Evolutionary conservation across 2,113 vertebrate species (phyloP), one percentile per base, ranked within the genome.

Genomic region (Raja brachyura): DNA sequence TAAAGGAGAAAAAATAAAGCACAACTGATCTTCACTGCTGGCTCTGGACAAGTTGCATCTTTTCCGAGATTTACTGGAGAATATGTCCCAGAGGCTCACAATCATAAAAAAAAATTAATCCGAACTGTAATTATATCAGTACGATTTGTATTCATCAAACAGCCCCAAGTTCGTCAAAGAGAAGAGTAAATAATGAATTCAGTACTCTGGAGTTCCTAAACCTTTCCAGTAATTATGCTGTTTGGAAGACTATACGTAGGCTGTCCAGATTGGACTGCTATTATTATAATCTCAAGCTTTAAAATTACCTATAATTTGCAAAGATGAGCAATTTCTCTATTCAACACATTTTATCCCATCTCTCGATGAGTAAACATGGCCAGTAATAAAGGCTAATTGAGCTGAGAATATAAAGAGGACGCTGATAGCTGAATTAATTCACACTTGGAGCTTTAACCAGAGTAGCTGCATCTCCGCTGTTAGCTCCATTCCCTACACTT

Each of bases 281-380:
- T 97, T 96, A 97, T 97, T 96, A 96, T 96, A 96, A 96, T 97
- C 95, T 96, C 94, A 95, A 96, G 95, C 97, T 97, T 96, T 96
- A 94, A 97, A 97, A 97, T 97, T 97, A 96, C 96, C 96, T 96
- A 95, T 96, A 97, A 97, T 97, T 96, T 97, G 94, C 96, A 94
- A 95, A 96, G 95, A 96, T 96, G 95, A 94, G 94, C 95, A 94
- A 94, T 96, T 95, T 95, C 95, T 94, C 94, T 94, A 93, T 95
- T 94, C 94, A 95, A 94, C 94, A 94, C 93, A 94, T 94, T 94
- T 93, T 94, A 95, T 95, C 94, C 95, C 94, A 95, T 94, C 94
- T 94, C 90, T 93, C 93, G 93, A 68, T 94, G 93, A 94, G 94
- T 95, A 94, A 95, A 96, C 95, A 95, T 95, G 95, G 94, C 95